Percentiles rank a stretch among this genome's conserved stretches.
Conservation (phyloP, 2,113 vertebrate species). For the Muntiacus muntjak region DNA sequence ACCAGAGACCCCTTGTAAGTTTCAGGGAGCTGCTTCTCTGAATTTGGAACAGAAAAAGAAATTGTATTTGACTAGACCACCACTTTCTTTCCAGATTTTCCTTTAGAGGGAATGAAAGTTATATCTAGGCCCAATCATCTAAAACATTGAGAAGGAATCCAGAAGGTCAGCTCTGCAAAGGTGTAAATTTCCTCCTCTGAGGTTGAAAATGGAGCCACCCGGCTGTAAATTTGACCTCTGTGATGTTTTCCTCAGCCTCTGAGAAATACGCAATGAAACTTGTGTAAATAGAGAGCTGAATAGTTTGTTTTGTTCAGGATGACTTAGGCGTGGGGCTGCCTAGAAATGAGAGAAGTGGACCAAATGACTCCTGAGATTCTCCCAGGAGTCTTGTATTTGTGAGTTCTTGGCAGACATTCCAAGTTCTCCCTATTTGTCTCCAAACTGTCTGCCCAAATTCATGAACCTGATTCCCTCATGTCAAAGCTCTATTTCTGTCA, state of each 20-base stretch:
- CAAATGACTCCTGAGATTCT: neutral
- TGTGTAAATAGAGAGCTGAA: slow-evolving; percentile 36
- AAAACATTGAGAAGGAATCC: neutral
- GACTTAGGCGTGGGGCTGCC: neutral
- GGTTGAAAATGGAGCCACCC: neutral
- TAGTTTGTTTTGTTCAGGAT: neutral
- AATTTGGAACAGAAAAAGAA: neutral
- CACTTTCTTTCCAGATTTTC: neutral
- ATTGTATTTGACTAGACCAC: neutral
- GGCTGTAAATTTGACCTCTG: neutral
- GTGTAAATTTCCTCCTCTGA: neutral
- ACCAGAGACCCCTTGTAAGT: neutral
- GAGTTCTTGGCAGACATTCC: neutral
- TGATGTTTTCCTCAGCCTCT: neutral
- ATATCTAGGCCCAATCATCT: neutral
- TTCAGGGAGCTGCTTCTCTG: neutral
- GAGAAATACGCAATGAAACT: neutral
- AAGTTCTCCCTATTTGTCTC: neutral
- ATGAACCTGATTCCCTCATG: neutral
- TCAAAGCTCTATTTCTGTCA: slow-evolving; percentile 3
- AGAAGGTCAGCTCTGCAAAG: neutral
- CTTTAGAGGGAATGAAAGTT: neutral
- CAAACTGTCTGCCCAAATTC: neutral
- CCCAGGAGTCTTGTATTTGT: neutral
- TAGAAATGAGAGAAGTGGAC: neutral